phyloP scores from a whole-genome alignment of 1,140 invertebrate species.

The Argopecten irradians region DNA sequence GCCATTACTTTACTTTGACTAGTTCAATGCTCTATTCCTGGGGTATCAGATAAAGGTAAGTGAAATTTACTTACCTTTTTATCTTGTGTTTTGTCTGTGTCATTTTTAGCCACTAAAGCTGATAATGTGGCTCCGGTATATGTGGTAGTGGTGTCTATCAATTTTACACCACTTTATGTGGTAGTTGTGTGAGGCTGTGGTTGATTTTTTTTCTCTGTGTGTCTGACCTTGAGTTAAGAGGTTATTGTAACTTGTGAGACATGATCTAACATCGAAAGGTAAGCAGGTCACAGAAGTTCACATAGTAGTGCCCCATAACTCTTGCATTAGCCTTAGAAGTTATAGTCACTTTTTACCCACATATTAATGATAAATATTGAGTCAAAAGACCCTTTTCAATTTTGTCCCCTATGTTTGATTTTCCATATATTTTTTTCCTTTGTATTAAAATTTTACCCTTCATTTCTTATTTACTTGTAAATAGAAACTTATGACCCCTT shows the following conservation, averaged over 20 bases:
- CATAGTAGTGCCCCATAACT: background rate
- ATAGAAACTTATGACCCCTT: background rate
- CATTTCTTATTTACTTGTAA: no score
- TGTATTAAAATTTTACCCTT: no score
- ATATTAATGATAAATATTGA: no score
- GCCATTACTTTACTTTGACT: slow-evolving; percentile 64
- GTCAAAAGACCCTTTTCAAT: background rate
- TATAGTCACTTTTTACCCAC: background rate
- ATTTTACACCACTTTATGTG: background rate
- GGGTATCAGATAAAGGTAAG: slow-evolving; percentile 51
- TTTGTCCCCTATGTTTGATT: background rate
- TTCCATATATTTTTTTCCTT: background rate
- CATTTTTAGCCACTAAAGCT: background rate
- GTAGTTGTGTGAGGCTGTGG: background rate
- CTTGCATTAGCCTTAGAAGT: background rate
- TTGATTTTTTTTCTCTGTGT: background rate
- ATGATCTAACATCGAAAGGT: slow-evolving; percentile 3
- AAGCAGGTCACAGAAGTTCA: background rate
- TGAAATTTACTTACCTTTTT: slow-evolving; percentile 43
- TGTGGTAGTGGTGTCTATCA: background rate
- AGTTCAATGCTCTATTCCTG: slow-evolving; percentile 42
- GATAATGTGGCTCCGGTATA: background rate
- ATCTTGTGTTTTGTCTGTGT: background rate
- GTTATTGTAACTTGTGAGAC: background rate
- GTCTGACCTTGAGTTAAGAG: background rate